Conservation (phyloP, 2,888 invertebrate genomes). For the Chalcis sispes region DNA sequence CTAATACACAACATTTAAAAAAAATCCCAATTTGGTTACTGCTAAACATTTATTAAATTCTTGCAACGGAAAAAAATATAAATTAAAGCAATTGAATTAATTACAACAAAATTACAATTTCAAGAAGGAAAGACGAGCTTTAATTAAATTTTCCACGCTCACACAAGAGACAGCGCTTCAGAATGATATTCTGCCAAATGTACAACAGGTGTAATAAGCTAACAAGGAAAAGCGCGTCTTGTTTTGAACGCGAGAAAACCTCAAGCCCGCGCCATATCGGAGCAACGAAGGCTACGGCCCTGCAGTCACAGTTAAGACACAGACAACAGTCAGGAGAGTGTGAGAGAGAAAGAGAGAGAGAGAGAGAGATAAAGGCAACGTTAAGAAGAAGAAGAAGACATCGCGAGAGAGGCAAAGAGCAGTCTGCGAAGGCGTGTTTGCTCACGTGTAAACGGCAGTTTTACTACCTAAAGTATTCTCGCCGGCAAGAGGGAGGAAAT, state of each 20-base stretch:
- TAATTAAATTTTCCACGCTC: constrained; percentile 17
- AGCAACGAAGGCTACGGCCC: neutral
- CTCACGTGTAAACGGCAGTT: constrained; percentile 49
- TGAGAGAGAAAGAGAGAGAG: neutral
- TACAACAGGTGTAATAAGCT: no score
- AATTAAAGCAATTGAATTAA: constrained; percentile 9
- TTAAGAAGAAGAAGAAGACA: constrained; percentile 4
- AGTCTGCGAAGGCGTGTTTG: constrained; percentile 54
- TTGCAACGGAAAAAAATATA: no score
- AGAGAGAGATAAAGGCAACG: neutral
- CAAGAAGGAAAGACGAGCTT: neutral
- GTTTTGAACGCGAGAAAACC: no score
- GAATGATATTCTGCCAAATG: constrained; percentile 23
- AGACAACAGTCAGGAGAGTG: no score
- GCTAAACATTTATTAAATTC: no score
- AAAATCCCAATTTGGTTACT: no score
- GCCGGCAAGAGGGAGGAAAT: constrained; percentile 51
- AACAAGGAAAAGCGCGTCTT: neutral
- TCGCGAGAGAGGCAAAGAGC: no score
- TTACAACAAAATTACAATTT: constrained; percentile 4
- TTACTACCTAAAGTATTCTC: constrained; percentile 48
- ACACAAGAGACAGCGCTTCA: neutral
- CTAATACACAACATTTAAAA: no score
- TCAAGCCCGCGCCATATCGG: no score
- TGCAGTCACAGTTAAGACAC: no score